A percentile compares a stretch with the other conserved stretches of the same genome.
Evolutionary conservation across 2,888 invertebrate species (phyloP).

Genomic region (Pycnomerus fuliginosus): DNA sequence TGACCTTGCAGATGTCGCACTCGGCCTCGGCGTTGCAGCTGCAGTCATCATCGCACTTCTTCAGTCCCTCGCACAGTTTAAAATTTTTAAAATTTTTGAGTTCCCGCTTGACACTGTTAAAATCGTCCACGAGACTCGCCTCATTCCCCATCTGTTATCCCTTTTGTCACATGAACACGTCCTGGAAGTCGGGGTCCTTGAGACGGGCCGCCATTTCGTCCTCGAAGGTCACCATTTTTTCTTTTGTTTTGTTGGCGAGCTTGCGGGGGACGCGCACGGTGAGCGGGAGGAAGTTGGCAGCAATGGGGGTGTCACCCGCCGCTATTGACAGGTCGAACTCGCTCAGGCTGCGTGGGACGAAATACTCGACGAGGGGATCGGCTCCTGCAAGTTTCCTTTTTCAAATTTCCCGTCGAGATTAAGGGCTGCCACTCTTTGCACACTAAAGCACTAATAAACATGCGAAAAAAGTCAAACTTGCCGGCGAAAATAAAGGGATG

Average conservation of each 20-base stretch:
- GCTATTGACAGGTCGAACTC: slow-evolving; percentile 75
- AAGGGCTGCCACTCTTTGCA: too few relatives aligned
- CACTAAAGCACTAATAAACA: too few relatives aligned
- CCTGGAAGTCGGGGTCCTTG: slow-evolving; percentile 58
- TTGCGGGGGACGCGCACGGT: slow-evolving; percentile 48
- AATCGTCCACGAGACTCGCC: slow-evolving; percentile 34
- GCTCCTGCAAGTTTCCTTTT: slow-evolving; percentile 52
- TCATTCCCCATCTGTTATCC: slow-evolving; percentile 45
- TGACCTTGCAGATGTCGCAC: slow-evolving; percentile 52
- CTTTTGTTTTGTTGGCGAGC: slow-evolving; percentile 57
- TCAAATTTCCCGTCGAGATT: too few relatives aligned
- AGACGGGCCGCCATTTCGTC: slow-evolving; percentile 60
- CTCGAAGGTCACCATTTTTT: slow-evolving; percentile 81
- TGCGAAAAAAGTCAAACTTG: too few relatives aligned
- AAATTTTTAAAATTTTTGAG: slow-evolving; percentile 49
- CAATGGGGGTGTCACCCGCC: slow-evolving; percentile 56
- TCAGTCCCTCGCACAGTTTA: slow-evolving; percentile 50
- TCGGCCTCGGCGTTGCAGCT: slow-evolving; percentile 51
- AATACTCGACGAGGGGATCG: slow-evolving; percentile 74
- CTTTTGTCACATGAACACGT: slow-evolving; percentile 79
- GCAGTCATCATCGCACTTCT: slow-evolving; percentile 50
- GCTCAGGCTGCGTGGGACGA: slow-evolving; percentile 80
- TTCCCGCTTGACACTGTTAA: slow-evolving; percentile 44
- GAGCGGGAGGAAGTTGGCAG: slow-evolving; percentile 47
- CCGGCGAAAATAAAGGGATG: too few relatives aligned